Evolutionary conservation across 2,113 vertebrate species (phyloP).

Genomic region (Larimichthys crocea): DNA sequence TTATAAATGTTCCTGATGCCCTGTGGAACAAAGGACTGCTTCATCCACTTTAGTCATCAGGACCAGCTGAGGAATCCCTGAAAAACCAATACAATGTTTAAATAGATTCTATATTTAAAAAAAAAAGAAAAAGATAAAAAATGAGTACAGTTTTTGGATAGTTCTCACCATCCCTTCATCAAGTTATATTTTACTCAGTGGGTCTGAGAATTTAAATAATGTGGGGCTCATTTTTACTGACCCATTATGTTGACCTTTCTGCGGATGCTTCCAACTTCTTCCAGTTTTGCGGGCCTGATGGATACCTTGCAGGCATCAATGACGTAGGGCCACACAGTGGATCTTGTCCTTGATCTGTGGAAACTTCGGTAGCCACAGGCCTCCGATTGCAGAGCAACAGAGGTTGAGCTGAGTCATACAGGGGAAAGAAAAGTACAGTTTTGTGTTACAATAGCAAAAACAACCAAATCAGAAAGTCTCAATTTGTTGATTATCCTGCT

Average conservation of each 20-base stretch:
- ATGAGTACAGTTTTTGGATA: too few relatives aligned
- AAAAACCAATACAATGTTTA: neutral
- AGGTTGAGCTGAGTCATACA: slow-evolving; percentile 52
- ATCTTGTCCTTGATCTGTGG: slow-evolving; percentile 57
- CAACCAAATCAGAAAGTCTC: neutral
- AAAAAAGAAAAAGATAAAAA: too few relatives aligned
- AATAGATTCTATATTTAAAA: too few relatives aligned
- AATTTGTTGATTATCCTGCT: neutral
- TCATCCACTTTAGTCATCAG: slow-evolving; percentile 64
- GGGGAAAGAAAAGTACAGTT: neutral
- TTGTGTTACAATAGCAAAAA: neutral
- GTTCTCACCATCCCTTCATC: neutral
- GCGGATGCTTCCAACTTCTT: slow-evolving; percentile 78
- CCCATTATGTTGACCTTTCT: slow-evolving; percentile 70
- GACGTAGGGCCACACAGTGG: slow-evolving; percentile 75
- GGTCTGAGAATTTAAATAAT: neutral
- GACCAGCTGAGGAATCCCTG: slow-evolving; percentile 64
- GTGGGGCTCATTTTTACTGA: slow-evolving; percentile 34
- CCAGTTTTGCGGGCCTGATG: slow-evolving; percentile 69
- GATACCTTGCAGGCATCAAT: slow-evolving; percentile 76
- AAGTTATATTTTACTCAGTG: neutral
- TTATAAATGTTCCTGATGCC: slow-evolving; percentile 51
- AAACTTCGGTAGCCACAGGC: slow-evolving; percentile 12
- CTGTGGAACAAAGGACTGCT: slow-evolving; percentile 47
- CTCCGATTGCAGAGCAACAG: slow-evolving; percentile 46